phyloP scores from a whole-genome alignment of 2,888 invertebrate species.

The Saturnia pavonia region DNA sequence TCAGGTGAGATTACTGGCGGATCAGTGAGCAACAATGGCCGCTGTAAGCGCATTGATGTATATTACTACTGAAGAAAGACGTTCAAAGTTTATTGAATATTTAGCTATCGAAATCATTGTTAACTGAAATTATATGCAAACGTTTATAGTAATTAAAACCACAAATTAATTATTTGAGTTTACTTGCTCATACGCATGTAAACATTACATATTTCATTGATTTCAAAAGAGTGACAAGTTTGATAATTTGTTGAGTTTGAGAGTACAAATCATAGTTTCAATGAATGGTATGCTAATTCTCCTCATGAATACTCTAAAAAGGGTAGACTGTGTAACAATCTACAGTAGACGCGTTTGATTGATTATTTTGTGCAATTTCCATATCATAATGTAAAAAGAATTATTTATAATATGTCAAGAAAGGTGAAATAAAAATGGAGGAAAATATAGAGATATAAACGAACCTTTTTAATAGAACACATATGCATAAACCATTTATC shows the following conservation, averaged over 20 bases:
- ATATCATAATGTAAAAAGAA: neutral
- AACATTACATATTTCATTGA: neutral
- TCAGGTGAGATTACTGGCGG: slow-evolving; percentile 22
- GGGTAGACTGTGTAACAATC: neutral
- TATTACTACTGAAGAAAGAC: neutral
- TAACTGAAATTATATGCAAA: neutral
- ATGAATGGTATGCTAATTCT: neutral
- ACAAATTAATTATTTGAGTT: neutral
- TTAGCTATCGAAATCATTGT: neutral
- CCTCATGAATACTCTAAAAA: neutral
- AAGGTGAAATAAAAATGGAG: too few relatives aligned
- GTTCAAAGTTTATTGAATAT: neutral
- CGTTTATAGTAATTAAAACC: neutral
- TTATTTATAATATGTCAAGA: neutral
- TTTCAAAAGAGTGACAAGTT: neutral
- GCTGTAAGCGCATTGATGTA: slow-evolving; percentile 5
- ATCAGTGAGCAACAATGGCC: slow-evolving; percentile 11
- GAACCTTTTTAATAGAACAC: too few relatives aligned
- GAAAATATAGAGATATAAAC: neutral
- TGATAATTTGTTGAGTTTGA: neutral
- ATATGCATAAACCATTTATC: too few relatives aligned
- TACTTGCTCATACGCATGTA: too few relatives aligned
- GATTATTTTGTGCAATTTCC: neutral
- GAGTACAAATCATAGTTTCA: neutral
- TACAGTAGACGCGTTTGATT: neutral